A percentile compares a stretch with the other conserved stretches of the same genome.
Evolutionary conservation across 2,888 invertebrate species (phyloP).

Genomic region (Trimorus sp.): DNA sequence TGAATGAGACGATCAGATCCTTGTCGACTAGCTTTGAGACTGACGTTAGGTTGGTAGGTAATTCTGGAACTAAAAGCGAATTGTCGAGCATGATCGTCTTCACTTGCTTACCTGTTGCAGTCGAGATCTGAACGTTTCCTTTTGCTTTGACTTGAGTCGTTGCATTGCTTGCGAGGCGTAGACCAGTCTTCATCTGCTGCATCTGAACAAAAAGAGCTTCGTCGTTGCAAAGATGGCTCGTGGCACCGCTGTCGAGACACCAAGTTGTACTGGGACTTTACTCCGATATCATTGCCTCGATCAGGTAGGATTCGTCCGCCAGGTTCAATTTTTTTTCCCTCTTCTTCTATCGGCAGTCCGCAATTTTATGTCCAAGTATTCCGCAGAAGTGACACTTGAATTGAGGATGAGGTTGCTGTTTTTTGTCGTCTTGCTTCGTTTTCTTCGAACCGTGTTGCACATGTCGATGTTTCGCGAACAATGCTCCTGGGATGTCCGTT

Average conservation of each 20-base stretch:
- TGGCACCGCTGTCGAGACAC: not conserved
- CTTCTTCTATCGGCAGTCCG: not conserved
- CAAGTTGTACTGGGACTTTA: not conserved
- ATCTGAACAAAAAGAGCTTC: not conserved
- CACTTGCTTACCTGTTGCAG: constrained; percentile 6
- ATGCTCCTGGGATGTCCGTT: not conserved
- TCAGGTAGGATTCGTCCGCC: not conserved
- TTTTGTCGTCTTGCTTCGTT: too few species aligned
- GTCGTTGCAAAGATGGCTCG: constrained; percentile 7
- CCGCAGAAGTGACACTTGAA: constrained; percentile 3
- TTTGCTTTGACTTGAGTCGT: constrained; percentile 1
- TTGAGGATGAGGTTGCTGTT: too few species aligned
- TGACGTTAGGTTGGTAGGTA: not conserved
- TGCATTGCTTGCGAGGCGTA: not conserved
- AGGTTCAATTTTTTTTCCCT: not conserved
- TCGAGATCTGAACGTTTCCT: constrained; percentile 1
- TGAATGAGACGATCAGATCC: constrained; percentile 2
- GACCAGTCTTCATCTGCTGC: not conserved
- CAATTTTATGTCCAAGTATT: constrained; percentile 1
- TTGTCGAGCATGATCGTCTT: constrained; percentile 1
- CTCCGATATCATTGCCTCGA: not conserved
- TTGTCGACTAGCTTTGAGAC: not conserved
- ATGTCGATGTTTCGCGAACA: constrained; percentile 2
- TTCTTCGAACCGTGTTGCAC: too few species aligned
- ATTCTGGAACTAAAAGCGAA: not conserved